A percentile compares a stretch with the other conserved stretches of the same genome.
Conservation (phyloP, 1,140 invertebrate species). For the Sinella curviseta region DNA sequence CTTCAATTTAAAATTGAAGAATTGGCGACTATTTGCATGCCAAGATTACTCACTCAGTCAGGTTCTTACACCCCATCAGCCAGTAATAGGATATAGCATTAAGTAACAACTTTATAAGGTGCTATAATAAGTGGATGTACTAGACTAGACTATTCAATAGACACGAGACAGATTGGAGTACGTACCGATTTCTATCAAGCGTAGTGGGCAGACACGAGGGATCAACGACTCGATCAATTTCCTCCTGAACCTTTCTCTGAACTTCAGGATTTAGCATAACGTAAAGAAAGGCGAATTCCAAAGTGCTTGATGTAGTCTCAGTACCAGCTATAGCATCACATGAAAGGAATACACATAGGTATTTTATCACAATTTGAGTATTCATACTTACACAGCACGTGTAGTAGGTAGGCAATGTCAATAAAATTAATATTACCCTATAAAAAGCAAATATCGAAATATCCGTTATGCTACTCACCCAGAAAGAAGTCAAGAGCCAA, state of each 20-base stretch:
- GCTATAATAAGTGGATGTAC: too few relatives aligned
- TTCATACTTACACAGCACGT: too few relatives aligned
- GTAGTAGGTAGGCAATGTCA: too few relatives aligned
- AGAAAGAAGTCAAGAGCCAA: conserved; percentile 55
- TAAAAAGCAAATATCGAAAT: too few relatives aligned
- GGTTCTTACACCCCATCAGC: too few relatives aligned
- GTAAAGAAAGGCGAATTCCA: conserved; percentile 75
- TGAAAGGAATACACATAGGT: neutral
- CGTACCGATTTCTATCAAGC: conserved; percentile 67
- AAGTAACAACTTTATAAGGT: too few relatives aligned
- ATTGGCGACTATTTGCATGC: neutral
- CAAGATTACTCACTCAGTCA: neutral
- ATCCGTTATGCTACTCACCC: too few relatives aligned
- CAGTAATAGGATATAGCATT: too few relatives aligned
- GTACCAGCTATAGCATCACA: conserved; percentile 63
- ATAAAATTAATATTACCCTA: too few relatives aligned
- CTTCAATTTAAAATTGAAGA: neutral
- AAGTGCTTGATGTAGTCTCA: conserved; percentile 75
- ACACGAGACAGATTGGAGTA: neutral
- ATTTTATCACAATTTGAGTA: neutral
- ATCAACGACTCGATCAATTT: conserved; percentile 75
- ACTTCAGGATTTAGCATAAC: conserved; percentile 74
- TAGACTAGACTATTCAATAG: too few relatives aligned
- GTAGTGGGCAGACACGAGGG: conserved; percentile 66
- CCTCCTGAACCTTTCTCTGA: conserved; percentile 73